Evolutionary conservation across 2,888 invertebrate species (phyloP), one percentile per base, ranked within the genome.

Genomic region (Eupithecia subfuscata): DNA sequence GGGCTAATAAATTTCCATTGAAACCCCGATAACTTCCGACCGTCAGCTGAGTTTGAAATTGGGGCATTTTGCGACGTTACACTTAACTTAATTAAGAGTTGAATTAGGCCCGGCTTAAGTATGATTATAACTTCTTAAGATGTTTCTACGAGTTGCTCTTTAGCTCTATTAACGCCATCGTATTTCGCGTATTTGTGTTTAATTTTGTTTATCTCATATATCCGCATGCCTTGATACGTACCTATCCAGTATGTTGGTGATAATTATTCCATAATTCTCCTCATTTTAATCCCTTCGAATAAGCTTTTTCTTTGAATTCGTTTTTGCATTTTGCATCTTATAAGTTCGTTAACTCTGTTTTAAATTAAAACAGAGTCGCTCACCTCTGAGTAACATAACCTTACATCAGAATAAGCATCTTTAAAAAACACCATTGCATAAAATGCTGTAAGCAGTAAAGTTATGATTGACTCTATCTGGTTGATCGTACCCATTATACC

Each of bases 1-100:
- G 43, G 88, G 90, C 90, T 92, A 93, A 94, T 94, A 93, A 92
- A 94, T 94, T 94, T 92, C 89, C 92, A 92, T 92, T 92, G 92
- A 92, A 92, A 90, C 89, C 91, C 91, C 84, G 84, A 88, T 90
- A 91, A 93, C 91, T 87, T 93, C 86, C 84, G 87, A 76, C 77
- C 90, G 89, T 90, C 90, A 90, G 90, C 89, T 87, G 88, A 90
- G 86, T 87, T 88, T 84, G 85, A 86, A 92, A 91, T 90, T 90
- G 91, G 92, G 88, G 89, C 90, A 87, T 91, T 91, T 91, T 87
- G 87, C 86, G 87, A 92, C 43, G 90, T 93, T 89, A 88, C 88
- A 88, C 86, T 89, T 90, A 90, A 93, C 89, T 93, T 91, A 92
- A 93, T 93, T 91, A 92, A 89, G 90, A 92, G 89, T 91, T 91